These are phyloP conservation scores for Bolinopsis microptera DNA, from an alignment of 37 sponge, comb jelly and placozoan species.

Conservation along the genomic window DNA sequence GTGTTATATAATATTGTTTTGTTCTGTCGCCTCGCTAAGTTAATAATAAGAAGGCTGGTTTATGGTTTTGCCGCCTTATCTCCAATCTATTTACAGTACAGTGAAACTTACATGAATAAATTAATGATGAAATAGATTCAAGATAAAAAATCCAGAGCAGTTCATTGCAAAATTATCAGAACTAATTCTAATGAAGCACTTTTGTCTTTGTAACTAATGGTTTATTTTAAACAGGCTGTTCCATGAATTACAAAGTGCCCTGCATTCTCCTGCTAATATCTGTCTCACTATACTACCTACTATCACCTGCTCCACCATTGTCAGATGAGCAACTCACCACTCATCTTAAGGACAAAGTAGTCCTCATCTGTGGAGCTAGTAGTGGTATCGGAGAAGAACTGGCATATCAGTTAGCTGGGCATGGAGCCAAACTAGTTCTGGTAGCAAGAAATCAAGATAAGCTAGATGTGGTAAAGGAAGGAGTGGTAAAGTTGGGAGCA, in stretches of 20 bases:
- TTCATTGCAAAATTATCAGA: no score
- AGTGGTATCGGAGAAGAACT: constrained; percentile 15
- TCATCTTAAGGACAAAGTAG: background rate
- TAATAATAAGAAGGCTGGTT: no score
- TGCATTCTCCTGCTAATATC: background rate
- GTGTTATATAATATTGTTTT: no score
- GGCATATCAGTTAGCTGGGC: background rate
- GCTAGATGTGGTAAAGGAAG: background rate
- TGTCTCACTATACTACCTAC: background rate
- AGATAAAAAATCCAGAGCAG: no score
- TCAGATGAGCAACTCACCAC: background rate
- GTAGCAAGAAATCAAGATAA: constrained; percentile 46
- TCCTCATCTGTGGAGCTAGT: constrained; percentile 5
- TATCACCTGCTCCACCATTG: background rate
- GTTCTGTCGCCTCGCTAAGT: no score
- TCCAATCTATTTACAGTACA: no score
- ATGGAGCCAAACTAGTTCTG: constrained; percentile 4
- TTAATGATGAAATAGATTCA: no score
- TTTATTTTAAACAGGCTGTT: no score
- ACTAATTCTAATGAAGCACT: no score
- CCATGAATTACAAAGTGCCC: background rate
- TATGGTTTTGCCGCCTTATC: no score
- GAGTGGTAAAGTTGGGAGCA: background rate
- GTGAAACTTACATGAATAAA: no score
- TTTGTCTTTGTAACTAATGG: no score